Evolutionary conservation across 2,888 invertebrate species (phyloP).

Genomic region (Dolichomitus sp.): DNA sequence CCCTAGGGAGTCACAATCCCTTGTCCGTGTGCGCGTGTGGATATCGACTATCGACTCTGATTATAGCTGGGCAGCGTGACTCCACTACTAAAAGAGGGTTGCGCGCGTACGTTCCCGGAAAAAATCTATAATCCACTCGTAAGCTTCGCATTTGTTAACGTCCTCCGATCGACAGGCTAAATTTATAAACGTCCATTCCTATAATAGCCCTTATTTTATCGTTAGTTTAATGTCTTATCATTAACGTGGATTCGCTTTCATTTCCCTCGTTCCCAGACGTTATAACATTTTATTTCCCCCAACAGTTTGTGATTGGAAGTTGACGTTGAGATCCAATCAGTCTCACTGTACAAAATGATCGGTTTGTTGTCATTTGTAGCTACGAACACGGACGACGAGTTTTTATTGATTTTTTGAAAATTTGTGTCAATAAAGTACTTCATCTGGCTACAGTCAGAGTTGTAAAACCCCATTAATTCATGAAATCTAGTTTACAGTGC

Average conservation of each 20-base stretch:
- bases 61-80: slow-evolving; percentile 51
- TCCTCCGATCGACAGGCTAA: slow-evolving; percentile 6
- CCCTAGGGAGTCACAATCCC: not conserved
- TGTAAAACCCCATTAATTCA: too few relatives aligned
- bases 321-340: not conserved
- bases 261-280: not conserved
- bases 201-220: slow-evolving; percentile 11
- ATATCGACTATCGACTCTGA: slow-evolving; percentile 55
- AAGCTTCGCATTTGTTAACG: slow-evolving; percentile 46
- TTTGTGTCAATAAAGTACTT: too few relatives aligned
- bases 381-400: too few relatives aligned
- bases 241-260: slow-evolving; percentile 1
- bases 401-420: too few relatives aligned
- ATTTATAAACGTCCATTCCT: slow-evolving; percentile 41
- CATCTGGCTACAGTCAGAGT: too few relatives aligned
- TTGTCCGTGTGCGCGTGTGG: slow-evolving; percentile 17
- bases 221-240: not conserved
- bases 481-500: too few relatives aligned
- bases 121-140: slow-evolving; percentile 59
- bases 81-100: slow-evolving; percentile 33
- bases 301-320: not conserved
- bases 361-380: too few relatives aligned
- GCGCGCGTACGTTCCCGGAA: slow-evolving; percentile 21
- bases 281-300: not conserved
- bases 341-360: not conserved